Conservation (phyloP, 2,113 vertebrate genomes). For the Micromys minutus region DNA sequence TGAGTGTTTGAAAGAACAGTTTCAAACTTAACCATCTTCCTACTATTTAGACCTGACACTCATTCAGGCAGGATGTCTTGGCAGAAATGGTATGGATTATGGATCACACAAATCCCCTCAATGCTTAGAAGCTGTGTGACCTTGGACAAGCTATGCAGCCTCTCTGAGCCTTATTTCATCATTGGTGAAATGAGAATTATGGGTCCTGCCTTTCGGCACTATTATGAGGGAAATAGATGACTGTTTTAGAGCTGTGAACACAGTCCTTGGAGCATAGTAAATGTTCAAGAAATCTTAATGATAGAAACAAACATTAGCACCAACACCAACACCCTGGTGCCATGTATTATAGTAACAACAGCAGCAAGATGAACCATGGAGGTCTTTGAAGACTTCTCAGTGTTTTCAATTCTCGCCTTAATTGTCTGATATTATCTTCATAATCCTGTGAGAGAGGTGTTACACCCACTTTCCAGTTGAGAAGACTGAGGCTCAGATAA, state of each 20-base stretch:
- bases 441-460: not conserved
- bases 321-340: not conserved
- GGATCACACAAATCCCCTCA: not conserved
- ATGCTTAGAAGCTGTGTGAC: not conserved
- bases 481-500: not conserved
- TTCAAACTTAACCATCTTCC: not conserved
- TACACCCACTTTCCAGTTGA: not conserved
- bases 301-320: not conserved
- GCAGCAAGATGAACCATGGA: not conserved
- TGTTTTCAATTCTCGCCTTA: not conserved
- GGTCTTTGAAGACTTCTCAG: not conserved
- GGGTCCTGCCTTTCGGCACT: not conserved
- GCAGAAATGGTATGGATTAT: not conserved
- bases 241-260: not conserved
- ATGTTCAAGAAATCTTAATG: not conserved
- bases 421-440: not conserved
- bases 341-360: not conserved
- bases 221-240: not conserved
- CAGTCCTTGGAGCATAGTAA: not conserved
- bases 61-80: not conserved
- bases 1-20: not conserved
- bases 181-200: not conserved
- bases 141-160: not conserved
- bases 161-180: not conserved
- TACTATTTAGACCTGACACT: not conserved